Base-by-base conservation (phyloP, 1,140 invertebrate genomes). In the Luehdorfia chinensis region DNA sequence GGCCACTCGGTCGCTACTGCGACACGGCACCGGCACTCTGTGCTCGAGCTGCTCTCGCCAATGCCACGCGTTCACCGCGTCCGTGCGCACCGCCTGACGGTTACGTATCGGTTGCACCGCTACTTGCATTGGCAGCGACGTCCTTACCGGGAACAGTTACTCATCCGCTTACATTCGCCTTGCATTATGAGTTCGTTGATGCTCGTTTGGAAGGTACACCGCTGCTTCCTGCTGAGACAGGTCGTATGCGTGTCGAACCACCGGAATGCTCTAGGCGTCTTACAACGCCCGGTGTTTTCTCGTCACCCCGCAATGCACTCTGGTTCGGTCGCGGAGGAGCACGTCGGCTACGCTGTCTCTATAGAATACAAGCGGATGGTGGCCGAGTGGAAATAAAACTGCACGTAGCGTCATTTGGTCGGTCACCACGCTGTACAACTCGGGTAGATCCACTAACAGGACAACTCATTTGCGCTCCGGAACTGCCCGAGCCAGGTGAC, bases 121-220 rank as follows among this genome's bases (percentile, higher is more conserved):
- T 73, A 41, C 64, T 80, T 36, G 71, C 84, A 31, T 76, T 63
- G 47, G 88, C 50, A 45, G 88, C 74, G 62, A 89, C 74, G 68
- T 90, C 75, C 84, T 90, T 46, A 70, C 90, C 66, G 79, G 92
- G 91, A 13, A 93, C 91, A 4, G 92, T 91, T 12, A 87, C 92
- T 2, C 91, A 92, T 62, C 92, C 91, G 4, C 88, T 91, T 1
- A 85, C 89, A 14, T 93, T 92, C 63, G 84, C 89, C 19, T 66
- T 93, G 19, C 90, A 93, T 44, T 96, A 96, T 72, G 95, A 97
- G 74, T 96, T 97, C 59, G 91, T 96, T 1, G 93, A 95, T 66
- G 95, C 94, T 0, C 80, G 92, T 30, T 88, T 95, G 47, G 87
- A 89, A 1, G 90, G 89, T 0, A 64, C 41, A 11, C 59, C 60